Percentiles rank a stretch among this genome's conserved stretches.
Evolutionary conservation across 2,797 vertebrate genomes (phyloP).

Genomic region (Orientallactaga sibirica): DNA sequence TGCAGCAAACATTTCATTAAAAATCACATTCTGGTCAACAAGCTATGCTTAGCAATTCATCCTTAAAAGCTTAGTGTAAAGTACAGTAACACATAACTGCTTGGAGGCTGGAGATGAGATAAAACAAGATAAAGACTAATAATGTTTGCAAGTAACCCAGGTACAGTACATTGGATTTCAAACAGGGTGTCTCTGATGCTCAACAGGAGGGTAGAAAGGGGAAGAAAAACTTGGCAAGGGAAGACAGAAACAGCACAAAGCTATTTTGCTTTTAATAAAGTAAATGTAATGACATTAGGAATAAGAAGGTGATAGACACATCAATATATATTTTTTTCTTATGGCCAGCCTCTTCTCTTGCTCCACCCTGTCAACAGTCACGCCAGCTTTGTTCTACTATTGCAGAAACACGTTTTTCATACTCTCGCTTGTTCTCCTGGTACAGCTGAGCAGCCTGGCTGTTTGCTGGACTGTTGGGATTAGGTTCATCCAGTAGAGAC

Average conservation of each 20-base stretch:
- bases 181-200: conserved; percentile 91
- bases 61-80: conserved; percentile 88
- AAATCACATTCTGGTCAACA: conserved; percentile 88
- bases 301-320: conserved; percentile 89
- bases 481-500: conserved; percentile 99
- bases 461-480: conserved; percentile 99
- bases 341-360: conserved; percentile 92
- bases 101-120: conserved; percentile 85
- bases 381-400: conserved; percentile 99
- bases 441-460: conserved; percentile 99
- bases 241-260: conserved; percentile 95
- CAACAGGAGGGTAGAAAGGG: conserved; percentile 84
- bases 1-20: conserved; percentile 85
- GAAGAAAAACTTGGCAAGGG: conserved; percentile 91
- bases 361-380: conserved; percentile 96
- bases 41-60: conserved; percentile 86
- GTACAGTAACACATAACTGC: conserved; percentile 87
- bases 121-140: conserved; percentile 86
- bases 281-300: conserved; percentile 92
- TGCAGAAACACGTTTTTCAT: conserved; percentile 99
- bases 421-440: conserved; percentile 99
- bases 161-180: conserved; percentile 92
- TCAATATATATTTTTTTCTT: conserved; percentile 88
- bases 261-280: conserved; percentile 95
- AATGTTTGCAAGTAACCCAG: conserved; percentile 92